phyloP scores from a whole-genome alignment of 1,140 invertebrate species.

The Tetragonula clypearis region DNA sequence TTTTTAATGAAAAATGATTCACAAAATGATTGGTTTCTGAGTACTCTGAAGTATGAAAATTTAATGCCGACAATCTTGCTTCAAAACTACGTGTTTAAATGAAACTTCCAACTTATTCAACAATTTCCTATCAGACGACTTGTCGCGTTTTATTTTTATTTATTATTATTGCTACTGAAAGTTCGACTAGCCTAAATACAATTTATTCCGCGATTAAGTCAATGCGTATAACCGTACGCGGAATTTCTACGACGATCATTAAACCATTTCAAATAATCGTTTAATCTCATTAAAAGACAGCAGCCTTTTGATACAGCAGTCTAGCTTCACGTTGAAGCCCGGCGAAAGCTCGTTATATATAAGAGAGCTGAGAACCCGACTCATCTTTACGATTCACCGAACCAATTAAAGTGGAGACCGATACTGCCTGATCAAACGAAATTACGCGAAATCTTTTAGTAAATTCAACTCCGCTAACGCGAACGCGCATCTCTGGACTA shows the following conservation, averaged over 20 bases:
- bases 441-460: neutral
- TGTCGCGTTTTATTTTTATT: neutral
- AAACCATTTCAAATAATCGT: neutral
- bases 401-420: neutral
- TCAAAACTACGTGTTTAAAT: neutral
- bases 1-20: too few relatives aligned
- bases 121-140: neutral
- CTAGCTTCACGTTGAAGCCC: neutral
- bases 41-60: too few relatives aligned
- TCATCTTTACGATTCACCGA: neutral
- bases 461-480: neutral
- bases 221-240: neutral
- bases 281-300: neutral
- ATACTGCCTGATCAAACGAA: neutral
- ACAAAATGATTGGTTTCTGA: too few relatives aligned
- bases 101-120: neutral
- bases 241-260: neutral
- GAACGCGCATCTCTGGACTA: neutral
- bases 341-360: neutral
- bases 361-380: neutral
- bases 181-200: neutral
- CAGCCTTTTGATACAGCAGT: neutral
- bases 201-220: neutral
- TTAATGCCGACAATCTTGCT: too few relatives aligned
- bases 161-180: neutral